Conservation (phyloP, 1,140 invertebrate species). For the Hycleus cichorii region DNA sequence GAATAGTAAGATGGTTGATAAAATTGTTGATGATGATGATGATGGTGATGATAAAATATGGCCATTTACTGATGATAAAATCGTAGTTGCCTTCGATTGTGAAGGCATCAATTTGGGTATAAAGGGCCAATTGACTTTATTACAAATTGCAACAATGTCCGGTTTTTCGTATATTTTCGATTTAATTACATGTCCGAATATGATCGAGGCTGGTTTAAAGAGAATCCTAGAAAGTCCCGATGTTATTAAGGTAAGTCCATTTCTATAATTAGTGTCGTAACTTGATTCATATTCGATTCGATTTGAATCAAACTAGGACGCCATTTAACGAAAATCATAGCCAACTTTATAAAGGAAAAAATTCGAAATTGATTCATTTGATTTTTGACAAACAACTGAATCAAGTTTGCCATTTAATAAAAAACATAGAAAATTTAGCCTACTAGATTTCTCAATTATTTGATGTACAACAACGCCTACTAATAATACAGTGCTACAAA, state of each 20-base stretch:
- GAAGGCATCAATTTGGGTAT: constrained; percentile 85
- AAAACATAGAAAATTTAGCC: too few species aligned
- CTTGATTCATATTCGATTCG: too few species aligned
- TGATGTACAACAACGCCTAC: too few species aligned
- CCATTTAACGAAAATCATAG: too few species aligned
- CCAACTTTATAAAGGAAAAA: too few species aligned
- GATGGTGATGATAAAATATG: constrained; percentile 11
- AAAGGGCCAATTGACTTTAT: constrained; percentile 74
- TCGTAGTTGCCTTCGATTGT: constrained; percentile 75
- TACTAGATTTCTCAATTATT: too few species aligned
- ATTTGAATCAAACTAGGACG: too few species aligned
- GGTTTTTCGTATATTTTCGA: constrained; percentile 85
- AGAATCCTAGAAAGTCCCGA: constrained; percentile 70
- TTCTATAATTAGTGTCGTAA: not conserved
- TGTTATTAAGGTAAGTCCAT: constrained; percentile 68
- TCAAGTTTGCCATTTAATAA: too few species aligned
- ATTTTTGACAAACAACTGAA: too few species aligned
- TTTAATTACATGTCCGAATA: constrained; percentile 72
- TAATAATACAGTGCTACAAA: too few species aligned
- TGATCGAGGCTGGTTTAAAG: constrained; percentile 75
- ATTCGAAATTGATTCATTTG: too few species aligned
- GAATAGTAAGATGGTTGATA: not conserved
- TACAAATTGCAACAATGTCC: constrained; percentile 75
- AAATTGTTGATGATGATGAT: too few species aligned
- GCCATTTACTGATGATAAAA: constrained; percentile 42